Conservation (phyloP, 2,113 vertebrate species). For the Tylochromis polylepis region DNA sequence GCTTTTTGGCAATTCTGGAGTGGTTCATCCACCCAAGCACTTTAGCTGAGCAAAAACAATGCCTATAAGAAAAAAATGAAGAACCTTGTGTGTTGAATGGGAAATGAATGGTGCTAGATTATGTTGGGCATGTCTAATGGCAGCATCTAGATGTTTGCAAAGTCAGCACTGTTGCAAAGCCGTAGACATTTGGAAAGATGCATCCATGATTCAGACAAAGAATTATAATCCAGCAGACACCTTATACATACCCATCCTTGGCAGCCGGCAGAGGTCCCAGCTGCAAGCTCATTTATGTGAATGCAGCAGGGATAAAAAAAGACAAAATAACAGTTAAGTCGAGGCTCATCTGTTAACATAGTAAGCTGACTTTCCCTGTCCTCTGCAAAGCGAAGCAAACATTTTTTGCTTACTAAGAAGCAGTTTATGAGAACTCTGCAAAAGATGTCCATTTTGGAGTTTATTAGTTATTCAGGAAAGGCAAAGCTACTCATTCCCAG, state of each 20-base stretch:
- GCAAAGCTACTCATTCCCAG: background rate
- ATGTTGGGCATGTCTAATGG: background rate
- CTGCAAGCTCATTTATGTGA: constrained; percentile 25
- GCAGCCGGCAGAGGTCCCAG: background rate
- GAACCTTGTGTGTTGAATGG: constrained; percentile 14
- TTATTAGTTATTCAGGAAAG: background rate
- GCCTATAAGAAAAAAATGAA: constrained; percentile 1
- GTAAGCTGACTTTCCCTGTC: background rate
- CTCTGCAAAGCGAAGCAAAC: background rate
- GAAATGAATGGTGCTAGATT: constrained; percentile 9
- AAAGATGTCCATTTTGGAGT: background rate
- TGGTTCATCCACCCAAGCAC: constrained; percentile 4
- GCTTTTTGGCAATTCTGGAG: background rate
- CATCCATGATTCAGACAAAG: constrained; percentile 17
- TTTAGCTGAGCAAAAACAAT: background rate
- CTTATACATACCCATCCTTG: background rate
- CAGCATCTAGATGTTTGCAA: constrained; percentile 10
- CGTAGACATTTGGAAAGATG: constrained; percentile 16
- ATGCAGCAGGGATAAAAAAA: background rate
- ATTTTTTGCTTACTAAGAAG: background rate
- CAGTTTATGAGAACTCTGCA: background rate
- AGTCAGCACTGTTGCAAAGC: constrained; percentile 17
- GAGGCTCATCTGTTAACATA: background rate
- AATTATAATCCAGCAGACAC: constrained; percentile 23
- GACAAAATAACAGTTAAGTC: background rate